Conservation (phyloP, 1,140 invertebrate species). For the Oreohelix idahoensis region DNA sequence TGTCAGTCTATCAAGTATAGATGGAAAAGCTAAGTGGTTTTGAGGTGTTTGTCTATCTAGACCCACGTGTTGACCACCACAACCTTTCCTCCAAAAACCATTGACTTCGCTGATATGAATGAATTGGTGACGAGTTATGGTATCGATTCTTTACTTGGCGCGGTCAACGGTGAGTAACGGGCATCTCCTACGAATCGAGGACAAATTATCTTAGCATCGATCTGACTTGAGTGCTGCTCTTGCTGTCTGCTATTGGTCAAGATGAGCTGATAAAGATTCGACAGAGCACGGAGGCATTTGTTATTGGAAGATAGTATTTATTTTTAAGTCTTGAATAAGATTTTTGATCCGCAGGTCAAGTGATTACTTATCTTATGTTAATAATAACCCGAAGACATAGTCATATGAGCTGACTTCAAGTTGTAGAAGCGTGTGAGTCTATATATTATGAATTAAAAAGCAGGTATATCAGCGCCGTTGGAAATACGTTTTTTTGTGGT, state of each 20-base stretch:
- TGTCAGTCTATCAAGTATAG: not conserved
- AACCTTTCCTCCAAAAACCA: not conserved
- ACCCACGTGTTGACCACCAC: not conserved
- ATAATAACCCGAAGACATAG: too few species aligned
- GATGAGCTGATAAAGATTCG: not conserved
- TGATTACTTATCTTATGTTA: too few species aligned
- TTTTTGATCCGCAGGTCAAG: too few species aligned
- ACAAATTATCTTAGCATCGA: conserved; percentile 5
- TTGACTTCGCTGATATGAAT: not conserved
- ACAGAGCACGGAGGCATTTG: too few species aligned
- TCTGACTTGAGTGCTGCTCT: not conserved
- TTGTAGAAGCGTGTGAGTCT: too few species aligned
- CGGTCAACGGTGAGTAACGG: not conserved
- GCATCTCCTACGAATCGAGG: not conserved
- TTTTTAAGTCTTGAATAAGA: too few species aligned
- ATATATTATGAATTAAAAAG: too few species aligned
- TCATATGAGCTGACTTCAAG: too few species aligned
- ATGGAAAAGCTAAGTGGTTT: not conserved
- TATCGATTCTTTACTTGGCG: not conserved
- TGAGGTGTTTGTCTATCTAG: not conserved
- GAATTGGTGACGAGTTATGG: not conserved
- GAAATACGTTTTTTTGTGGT: too few species aligned
- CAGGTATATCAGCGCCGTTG: too few species aligned
- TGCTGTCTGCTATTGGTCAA: not conserved
- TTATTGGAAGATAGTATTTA: too few species aligned